phyloP scores from a whole-genome alignment of 2,797 vertebrate genomes.

The Ambastaia sidthimunki region DNA sequence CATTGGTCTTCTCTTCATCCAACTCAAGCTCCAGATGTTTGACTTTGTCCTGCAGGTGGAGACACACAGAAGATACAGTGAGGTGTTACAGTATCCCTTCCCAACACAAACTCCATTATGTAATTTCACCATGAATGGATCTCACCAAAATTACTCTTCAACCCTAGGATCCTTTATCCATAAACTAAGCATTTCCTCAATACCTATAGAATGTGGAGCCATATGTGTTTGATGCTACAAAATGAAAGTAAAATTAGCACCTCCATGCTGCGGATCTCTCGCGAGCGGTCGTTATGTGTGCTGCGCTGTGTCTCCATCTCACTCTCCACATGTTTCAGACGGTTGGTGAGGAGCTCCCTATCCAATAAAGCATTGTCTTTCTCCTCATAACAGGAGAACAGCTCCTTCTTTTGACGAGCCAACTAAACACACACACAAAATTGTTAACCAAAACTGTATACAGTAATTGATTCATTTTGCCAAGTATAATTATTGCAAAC shows the following conservation, averaged over 20 bases:
- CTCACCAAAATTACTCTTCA: neutral
- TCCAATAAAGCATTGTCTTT: constrained; percentile 85
- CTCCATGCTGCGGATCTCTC: constrained; percentile 84
- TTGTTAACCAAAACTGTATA: neutral
- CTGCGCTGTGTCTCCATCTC: constrained; percentile 82
- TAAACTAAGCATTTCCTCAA: too few species aligned
- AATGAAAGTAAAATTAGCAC: constrained; percentile 57
- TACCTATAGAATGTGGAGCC: neutral
- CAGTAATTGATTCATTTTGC: neutral
- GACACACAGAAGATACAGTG: neutral
- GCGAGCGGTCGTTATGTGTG: constrained; percentile 80
- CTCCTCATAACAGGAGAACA: constrained; percentile 83
- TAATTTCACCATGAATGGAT: neutral
- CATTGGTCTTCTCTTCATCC: constrained; percentile 87
- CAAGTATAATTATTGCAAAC: neutral
- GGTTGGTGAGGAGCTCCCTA: constrained; percentile 87
- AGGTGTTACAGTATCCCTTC: neutral
- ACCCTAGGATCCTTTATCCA: too few species aligned
- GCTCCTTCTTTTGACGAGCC: constrained; percentile 83
- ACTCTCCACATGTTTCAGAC: constrained; percentile 85
- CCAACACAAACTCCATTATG: too few species aligned
- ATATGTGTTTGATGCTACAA: neutral
- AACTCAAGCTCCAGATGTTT: constrained; percentile 87
- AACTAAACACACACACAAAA: constrained; percentile 70
- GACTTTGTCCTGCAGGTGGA: constrained; percentile 85